Conservation (phyloP, 2,113 vertebrate genomes). For the Heliornis fulica region DNA sequence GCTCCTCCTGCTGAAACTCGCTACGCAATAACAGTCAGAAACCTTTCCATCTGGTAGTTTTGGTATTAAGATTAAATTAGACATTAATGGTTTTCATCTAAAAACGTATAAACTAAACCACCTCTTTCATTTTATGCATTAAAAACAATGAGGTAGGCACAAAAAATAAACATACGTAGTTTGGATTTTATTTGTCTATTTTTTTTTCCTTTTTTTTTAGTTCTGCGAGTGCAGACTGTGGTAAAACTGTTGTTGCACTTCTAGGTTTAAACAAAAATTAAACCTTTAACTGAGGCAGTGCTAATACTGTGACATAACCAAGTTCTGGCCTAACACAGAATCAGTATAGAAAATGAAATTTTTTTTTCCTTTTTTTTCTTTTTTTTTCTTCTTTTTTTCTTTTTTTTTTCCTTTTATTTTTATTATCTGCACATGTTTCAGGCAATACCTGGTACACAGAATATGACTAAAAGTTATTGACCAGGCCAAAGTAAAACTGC, state of each 20-base stretch:
- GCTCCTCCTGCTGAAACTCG: conserved; percentile 65
- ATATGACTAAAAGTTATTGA: conserved; percentile 72
- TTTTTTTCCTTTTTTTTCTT: background rate
- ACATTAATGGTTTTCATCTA: conserved; percentile 76
- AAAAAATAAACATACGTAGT: conserved; percentile 75
- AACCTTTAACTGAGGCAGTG: conserved; percentile 79
- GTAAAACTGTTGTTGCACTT: conserved; percentile 74
- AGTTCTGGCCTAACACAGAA: conserved; percentile 76
- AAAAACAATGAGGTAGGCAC: conserved; percentile 87
- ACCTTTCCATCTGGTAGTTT: conserved; percentile 73
- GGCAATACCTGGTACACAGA: conserved; percentile 81
- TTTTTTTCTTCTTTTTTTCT: background rate
- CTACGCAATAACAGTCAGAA: conserved; percentile 71
- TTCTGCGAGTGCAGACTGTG: conserved; percentile 72
- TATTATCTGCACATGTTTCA: conserved; percentile 73
- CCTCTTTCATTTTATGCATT: conserved; percentile 83
- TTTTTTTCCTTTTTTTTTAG: background rate
- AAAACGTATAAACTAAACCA: conserved; percentile 79
- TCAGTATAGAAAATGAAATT: conserved; percentile 68
- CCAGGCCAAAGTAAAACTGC: conserved; percentile 70
- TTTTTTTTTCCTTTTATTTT: background rate
- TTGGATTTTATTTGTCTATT: conserved; percentile 60
- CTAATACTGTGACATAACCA: conserved; percentile 81
- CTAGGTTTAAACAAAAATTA: conserved; percentile 80
- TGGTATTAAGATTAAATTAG: conserved; percentile 83